Percentiles rank a stretch among this genome's conserved stretches.
phyloP scores from a whole-genome alignment of 2,113 vertebrate genomes.

The Todiramphus saurophagus region DNA sequence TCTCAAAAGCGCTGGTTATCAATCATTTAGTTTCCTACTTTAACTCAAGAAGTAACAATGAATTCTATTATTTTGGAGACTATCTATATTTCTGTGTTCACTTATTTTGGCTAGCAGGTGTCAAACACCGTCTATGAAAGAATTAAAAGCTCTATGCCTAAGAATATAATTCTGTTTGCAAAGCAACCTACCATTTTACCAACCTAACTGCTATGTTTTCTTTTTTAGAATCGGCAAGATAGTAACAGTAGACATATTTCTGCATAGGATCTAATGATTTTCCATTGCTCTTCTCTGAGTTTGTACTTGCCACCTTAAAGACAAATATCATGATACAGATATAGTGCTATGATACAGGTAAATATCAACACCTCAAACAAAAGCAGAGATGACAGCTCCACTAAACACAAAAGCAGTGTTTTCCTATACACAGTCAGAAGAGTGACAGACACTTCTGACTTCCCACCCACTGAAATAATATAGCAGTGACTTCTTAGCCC shows the following conservation, averaged over 20 bases:
- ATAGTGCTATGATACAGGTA: not conserved
- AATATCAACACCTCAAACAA: not conserved
- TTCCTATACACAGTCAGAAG: not conserved
- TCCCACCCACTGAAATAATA: not conserved
- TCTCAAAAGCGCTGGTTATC: not conserved
- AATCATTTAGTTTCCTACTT: not conserved
- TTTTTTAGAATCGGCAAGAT: not conserved
- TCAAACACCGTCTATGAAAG: not conserved
- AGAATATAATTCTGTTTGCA: not conserved
- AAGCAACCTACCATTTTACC: not conserved
- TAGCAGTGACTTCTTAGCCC: not conserved
- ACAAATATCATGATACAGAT: not conserved
- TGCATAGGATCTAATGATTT: not conserved
- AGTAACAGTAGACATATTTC: not conserved
- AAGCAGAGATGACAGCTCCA: not conserved
- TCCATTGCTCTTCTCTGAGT: not conserved
- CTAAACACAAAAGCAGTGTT: not conserved
- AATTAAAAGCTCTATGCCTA: not conserved
- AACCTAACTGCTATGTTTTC: not conserved
- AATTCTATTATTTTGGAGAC: not conserved
- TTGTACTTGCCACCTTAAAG: not conserved
- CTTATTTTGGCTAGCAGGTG: not conserved
- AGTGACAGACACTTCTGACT: not conserved
- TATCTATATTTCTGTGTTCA: not conserved
- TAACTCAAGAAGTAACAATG: not conserved